Base-by-base conservation (phyloP, 2,797 vertebrate genomes). In the Furcifer pardalis region DNA sequence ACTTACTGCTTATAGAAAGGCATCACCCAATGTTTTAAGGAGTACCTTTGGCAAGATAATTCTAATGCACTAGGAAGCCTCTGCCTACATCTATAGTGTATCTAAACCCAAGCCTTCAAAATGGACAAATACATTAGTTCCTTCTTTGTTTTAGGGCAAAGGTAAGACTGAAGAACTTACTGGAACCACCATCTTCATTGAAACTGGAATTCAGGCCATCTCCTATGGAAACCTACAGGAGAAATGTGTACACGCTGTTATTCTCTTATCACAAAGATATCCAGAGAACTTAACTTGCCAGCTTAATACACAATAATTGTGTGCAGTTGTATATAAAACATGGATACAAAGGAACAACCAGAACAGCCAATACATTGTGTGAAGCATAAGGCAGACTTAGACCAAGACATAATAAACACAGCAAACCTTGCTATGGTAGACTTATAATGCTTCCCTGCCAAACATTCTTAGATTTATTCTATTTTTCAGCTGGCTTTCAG, bases 191-290 rank as follows among this genome's bases (percentile, higher is more conserved):
- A 44, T 95, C 95, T 92, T 95, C 95, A 59, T 91, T 80, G 77
- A 82, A 72, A 4, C 5, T 76, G 7, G 92, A 78, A 73, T 88
- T 80, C 35, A 88, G 79, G 84, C 88, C 94, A 89, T 96, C 96
- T 46, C 88, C 81, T 37, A 77, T 82, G 92, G 93, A 91, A 87
- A 87, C 87, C 96, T 97, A 91, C 81, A 90, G 91, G 77, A 88
- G 66, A 69, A 89, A 76, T 40, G 68, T 1, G 27, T 12, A 69
- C 21, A 71, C 17, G 89, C 88, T 84, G 1, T 92, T 46, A 95
- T 73, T 86, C 83, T 85, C 88, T 91, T 88, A 89, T 60, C 37
- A 91, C 90, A 92, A 84, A 92, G 84, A 86, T 82, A 87, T 90
- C 90, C 82, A 88, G 59, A 68, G 82, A 83, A 86, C 81, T 88